These are phyloP conservation scores for Colinus virginianus DNA, from an alignment of 2,113 vertebrate genomes.

Conservation along the genomic window DNA sequence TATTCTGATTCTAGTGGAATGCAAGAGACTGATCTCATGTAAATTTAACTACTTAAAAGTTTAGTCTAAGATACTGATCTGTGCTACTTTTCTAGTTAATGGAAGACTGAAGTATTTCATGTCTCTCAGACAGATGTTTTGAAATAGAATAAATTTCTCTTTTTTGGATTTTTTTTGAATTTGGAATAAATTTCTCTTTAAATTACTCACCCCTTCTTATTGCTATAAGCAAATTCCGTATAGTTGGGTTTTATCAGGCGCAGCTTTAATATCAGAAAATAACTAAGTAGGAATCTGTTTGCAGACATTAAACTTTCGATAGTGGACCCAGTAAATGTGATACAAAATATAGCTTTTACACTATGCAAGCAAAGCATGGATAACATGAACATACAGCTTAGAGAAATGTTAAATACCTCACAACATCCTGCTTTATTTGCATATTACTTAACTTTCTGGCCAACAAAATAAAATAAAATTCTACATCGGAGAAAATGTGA, in stretches of 20 bases:
- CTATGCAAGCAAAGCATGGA: neutral
- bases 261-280: neutral
- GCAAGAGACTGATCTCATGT: neutral
- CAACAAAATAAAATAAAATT: neutral
- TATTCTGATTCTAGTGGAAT: neutral
- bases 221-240: neutral
- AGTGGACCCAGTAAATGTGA: neutral
- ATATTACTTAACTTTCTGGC: neutral
- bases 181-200: neutral
- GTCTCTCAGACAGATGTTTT: neutral
- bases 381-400: neutral
- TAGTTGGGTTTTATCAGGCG: neutral
- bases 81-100: neutral
- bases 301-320: neutral
- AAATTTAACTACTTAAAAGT: neutral
- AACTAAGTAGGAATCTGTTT: neutral
- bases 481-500: neutral
- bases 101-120: neutral
- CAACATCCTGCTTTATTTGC: neutral
- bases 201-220: neutral
- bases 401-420: neutral
- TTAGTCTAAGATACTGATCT: neutral
- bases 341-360: neutral
- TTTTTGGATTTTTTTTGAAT: no score
- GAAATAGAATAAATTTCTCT: neutral